Conservation (phyloP, 2,797 vertebrate genomes). For the Mus caroli region DNA sequence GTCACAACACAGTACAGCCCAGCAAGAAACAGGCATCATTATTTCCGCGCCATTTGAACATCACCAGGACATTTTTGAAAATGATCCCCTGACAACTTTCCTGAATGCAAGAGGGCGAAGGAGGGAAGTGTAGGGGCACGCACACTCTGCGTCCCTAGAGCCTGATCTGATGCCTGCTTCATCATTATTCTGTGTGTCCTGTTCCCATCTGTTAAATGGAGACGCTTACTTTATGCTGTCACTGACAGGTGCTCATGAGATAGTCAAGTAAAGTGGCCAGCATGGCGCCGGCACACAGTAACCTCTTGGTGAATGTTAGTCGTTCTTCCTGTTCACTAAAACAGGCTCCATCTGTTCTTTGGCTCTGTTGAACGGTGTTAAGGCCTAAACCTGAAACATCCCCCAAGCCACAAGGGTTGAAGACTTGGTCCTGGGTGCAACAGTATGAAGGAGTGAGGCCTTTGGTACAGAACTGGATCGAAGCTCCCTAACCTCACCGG, state of each 20-base stretch:
- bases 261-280: not conserved
- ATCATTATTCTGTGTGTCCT: not conserved
- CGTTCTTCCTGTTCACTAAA: not conserved
- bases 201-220: not conserved
- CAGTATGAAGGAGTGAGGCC: not conserved
- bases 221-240: not conserved
- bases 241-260: not conserved
- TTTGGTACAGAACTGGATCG: not conserved
- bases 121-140: not conserved
- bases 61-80: not conserved
- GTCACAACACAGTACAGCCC: not conserved
- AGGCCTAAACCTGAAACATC: not conserved
- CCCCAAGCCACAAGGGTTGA: not conserved
- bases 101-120: not conserved
- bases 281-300: not conserved
- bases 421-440: not conserved
- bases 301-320: not conserved
- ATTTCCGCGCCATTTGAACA: not conserved
- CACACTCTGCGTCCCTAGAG: not conserved
- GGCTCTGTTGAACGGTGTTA: not conserved
- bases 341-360: not conserved
- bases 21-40: not conserved
- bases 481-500: not conserved
- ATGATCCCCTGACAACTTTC: not conserved
- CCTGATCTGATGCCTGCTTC: slow-evolving; percentile 40